Evolutionary conservation across 2,113 vertebrate genomes (phyloP).

Genomic region (Sisor rabdophorus): DNA sequence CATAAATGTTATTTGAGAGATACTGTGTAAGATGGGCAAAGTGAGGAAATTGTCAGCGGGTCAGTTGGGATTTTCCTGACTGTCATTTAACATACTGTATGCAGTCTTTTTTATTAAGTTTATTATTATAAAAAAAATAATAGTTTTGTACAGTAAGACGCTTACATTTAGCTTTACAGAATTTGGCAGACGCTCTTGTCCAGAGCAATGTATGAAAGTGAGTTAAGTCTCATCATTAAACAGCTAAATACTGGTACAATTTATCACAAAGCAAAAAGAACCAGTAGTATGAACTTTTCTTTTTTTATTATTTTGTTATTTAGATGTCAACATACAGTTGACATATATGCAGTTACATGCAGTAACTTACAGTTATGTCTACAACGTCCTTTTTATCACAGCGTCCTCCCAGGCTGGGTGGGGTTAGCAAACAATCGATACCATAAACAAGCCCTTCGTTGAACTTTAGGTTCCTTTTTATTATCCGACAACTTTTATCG

Average conservation of each 20-base stretch:
- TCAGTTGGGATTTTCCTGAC: not conserved
- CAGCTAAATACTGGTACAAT: too few species aligned
- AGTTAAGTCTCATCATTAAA: too few species aligned
- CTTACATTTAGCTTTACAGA: slow-evolving; percentile 71
- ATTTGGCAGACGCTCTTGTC: too few species aligned
- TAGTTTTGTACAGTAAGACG: not conserved
- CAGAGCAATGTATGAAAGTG: too few species aligned
- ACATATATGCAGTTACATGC: too few species aligned
- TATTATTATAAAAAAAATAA: too few species aligned
- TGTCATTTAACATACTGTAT: not conserved
- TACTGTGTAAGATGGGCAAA: not conserved
- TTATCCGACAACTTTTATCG: slow-evolving; percentile 71
- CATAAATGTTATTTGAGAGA: not conserved
- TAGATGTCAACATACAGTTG: too few species aligned
- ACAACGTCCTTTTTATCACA: slow-evolving; percentile 74
- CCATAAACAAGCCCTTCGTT: slow-evolving; percentile 79
- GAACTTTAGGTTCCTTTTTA: slow-evolving; percentile 80
- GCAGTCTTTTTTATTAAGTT: not conserved
- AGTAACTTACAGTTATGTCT: slow-evolving; percentile 72
- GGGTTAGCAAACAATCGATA: slow-evolving; percentile 83
- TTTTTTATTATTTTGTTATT: too few species aligned
- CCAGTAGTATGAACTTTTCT: too few species aligned
- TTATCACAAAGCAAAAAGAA: too few species aligned
- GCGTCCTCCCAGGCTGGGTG: slow-evolving; percentile 82
- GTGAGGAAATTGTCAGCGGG: not conserved